Percentiles rank a stretch among this genome's conserved stretches.
These are phyloP conservation scores for Premnoplex brunnescens DNA, from an alignment of 2,797 vertebrate species.

Conservation along the genomic window DNA sequence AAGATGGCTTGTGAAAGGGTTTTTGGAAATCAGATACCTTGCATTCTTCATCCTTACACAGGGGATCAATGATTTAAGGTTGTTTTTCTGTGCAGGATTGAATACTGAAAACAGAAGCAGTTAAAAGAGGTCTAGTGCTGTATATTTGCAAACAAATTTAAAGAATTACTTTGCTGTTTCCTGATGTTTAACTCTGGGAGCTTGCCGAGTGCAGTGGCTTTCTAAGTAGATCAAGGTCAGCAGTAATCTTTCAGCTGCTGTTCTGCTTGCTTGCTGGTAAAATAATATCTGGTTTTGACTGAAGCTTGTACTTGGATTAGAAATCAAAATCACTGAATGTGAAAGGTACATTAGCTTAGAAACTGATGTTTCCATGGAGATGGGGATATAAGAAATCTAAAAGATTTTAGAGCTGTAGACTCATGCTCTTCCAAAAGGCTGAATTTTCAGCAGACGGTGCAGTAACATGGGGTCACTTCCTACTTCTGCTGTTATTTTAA, in stretches of 20 bases:
- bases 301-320: background rate
- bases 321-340: background rate
- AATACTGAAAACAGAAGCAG: background rate
- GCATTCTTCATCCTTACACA: background rate
- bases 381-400: background rate
- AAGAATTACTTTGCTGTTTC: background rate
- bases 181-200: background rate
- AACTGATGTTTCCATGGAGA: conserved; percentile 15
- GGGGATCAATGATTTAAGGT: background rate
- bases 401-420: background rate
- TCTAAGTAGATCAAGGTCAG: background rate
- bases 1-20: background rate
- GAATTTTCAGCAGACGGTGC: background rate
- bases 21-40: background rate
- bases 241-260: background rate
- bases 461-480: background rate
- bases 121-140: background rate
- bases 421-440: background rate
- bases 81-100: background rate
- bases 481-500: background rate
- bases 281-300: background rate
- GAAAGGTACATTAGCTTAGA: background rate
- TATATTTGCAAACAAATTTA: fast-evolving
- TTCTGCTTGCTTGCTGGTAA: background rate
- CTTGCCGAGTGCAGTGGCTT: background rate